Base-by-base conservation (phyloP, 2,797 vertebrate species). In the Clarias laeviceps region DNA sequence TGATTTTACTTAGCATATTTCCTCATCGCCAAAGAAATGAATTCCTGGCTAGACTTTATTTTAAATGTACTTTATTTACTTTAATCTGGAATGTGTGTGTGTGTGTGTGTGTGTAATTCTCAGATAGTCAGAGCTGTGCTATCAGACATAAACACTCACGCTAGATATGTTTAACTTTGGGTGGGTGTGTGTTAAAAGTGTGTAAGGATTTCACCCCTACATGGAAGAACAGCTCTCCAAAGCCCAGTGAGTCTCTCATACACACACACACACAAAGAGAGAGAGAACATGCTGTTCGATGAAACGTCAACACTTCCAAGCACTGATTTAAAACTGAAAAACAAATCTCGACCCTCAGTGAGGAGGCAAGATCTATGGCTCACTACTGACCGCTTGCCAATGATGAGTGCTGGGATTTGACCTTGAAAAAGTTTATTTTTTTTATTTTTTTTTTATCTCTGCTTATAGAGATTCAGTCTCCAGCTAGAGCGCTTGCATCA, bases 191-290 rank as follows among this genome's bases (percentile, higher is more conserved):
- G 20, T 76, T 56, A 72, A n/a, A 34, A 5, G 29, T 59, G 54
- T 77, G 73, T 59, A 56, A 59, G 54, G 74, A 34, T 77, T 59
- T 34, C 32, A 12, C 24, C 56, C 76, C 9, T 34, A 78, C 74
- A 78, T 77, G 74, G 74, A 27, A 57, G 32, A 77, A 18, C 27
- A 77, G 73, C 50, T 32, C 74, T 77, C 54, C 72, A 29, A 29
- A 74, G 9, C 18, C 76, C 29, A 24, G 37, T 2, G 9, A 12
- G 9, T 50, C 9, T 50, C 45, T 50, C 45, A 11, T 11, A 45
- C 9, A 45, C 45, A 45, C 45, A 50, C 45, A 50, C 45, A 50
- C 45, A 50, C 45, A 50, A 37, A 40, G 37, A 40, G 11, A 37
- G 37, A 34, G 50, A 59, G 54, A 59, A 77, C 29, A n/a, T 2